Evolutionary conservation across 2,888 invertebrate species (phyloP).

Genomic region (Diarsia brunnea): DNA sequence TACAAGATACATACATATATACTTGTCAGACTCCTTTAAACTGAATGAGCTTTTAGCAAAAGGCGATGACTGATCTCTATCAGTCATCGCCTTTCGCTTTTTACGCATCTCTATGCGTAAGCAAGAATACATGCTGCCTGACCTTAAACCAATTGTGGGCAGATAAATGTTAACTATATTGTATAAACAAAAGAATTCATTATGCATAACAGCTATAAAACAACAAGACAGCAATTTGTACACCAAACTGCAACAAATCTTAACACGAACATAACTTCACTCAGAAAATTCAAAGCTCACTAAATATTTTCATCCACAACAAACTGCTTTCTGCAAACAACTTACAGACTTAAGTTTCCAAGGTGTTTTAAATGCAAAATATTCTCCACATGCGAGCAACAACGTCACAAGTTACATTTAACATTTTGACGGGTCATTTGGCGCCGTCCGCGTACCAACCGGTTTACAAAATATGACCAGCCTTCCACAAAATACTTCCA

Average conservation of each 20-base stretch:
- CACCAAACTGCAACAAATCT: slow-evolving; percentile 25
- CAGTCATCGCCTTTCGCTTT: too few relatives aligned
- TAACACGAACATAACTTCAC: slow-evolving; percentile 19
- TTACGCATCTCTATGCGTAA: too few relatives aligned
- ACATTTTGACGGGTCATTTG: slow-evolving; percentile 86
- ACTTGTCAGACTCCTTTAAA: too few relatives aligned
- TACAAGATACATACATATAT: too few relatives aligned
- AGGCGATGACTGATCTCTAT: too few relatives aligned
- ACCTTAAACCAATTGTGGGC: too few relatives aligned
- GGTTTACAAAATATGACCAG: slow-evolving; percentile 73
- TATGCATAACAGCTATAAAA: not conserved
- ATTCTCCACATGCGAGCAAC: slow-evolving; percentile 38
- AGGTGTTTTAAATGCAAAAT: slow-evolving; percentile 55
- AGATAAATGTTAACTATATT: not conserved
- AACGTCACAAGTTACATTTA: slow-evolving; percentile 77
- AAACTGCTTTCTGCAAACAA: slow-evolving; percentile 34
- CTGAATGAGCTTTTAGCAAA: too few relatives aligned
- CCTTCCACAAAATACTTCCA: slow-evolving; percentile 48
- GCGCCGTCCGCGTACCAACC: slow-evolving; percentile 75
- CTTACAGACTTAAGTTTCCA: slow-evolving; percentile 39
- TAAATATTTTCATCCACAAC: slow-evolving; percentile 39
- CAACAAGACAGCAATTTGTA: slow-evolving; percentile 9
- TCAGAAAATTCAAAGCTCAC: slow-evolving; percentile 31
- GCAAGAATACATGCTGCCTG: too few relatives aligned
- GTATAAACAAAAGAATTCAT: not conserved